Conservation (phyloP, 2,797 vertebrate species). For the Malurus splendens region DNA sequence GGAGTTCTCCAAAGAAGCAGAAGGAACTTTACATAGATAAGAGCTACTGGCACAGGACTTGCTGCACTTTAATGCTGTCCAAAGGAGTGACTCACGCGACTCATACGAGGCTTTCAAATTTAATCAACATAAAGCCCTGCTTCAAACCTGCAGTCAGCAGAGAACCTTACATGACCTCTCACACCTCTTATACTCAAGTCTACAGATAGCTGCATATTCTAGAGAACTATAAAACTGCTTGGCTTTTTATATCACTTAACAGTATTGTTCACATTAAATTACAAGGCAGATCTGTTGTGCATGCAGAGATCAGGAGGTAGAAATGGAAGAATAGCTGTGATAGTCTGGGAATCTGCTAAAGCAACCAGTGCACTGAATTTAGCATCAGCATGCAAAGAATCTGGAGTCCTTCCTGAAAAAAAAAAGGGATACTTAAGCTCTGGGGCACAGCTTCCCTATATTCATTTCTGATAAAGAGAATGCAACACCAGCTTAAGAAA, state of each 20-base stretch:
- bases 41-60: background rate
- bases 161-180: background rate
- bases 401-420: background rate
- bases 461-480: background rate
- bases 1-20: background rate
- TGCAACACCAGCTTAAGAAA: background rate
- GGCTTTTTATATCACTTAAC: background rate
- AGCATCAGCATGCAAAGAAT: background rate
- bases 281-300: background rate
- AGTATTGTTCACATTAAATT: accelerated
- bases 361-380: background rate
- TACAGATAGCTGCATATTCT: background rate
- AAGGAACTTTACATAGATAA: background rate
- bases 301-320: accelerated
- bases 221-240: background rate
- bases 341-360: background rate
- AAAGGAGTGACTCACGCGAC: background rate
- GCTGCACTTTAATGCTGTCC: background rate
- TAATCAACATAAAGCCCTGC: background rate
- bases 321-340: background rate
- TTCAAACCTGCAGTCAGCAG: background rate
- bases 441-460: background rate
- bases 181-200: background rate
- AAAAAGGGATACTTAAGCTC: background rate
- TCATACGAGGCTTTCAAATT: background rate